Base-by-base conservation (phyloP, 2,797 vertebrate species). In the Decapterus maruadsi region DNA sequence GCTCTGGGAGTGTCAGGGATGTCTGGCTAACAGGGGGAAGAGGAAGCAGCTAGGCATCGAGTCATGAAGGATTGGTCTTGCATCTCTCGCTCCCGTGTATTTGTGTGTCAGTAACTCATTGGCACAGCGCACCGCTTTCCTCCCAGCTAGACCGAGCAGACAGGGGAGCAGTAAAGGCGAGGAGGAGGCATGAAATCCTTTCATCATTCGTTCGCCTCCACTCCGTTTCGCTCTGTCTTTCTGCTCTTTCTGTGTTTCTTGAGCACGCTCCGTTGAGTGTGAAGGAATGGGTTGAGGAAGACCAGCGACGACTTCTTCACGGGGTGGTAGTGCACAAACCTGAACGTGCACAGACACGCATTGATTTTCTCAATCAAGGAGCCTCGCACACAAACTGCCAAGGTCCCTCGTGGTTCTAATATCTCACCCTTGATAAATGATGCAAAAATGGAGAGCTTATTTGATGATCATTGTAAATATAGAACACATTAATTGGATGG, bases 391-490 rank as follows among this genome's bases (percentile, higher is more conserved):
- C 72, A 53, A 68, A 54, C 81, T 82, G 90, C 89, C 90, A 87
- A 60, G 63, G 65, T 76, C 73, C 76, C 78, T 73, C 0, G 46
- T 31, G 83, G 64, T 46, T 82, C 62, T 66, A 85, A 92, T 91
- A 89, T 73, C 82, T 92, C 90, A 82, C 53, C 78, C 81, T 63
- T 83, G 87, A 93, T 88, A 83, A 86, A 92, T 66, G 87, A 82
- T 26, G 75, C 81, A 81, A 78, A 87, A 88, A 83, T 66, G 65
- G 71, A 77, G 86, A 72, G 80, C 91, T 81, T 70, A 88, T 91
- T 85, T 89, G 90, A 94, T 92, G 92, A 93, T 92, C 84, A 92
- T 91, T 93, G 94, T 95, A 95, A 95, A 95, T 95, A 94, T 93
- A 94, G 94, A 94, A 90, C 89, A 89, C 91, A 94, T 95, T 93